phyloP scores from a whole-genome alignment of 2,888 invertebrate species.

The Homarus gammarus region DNA sequence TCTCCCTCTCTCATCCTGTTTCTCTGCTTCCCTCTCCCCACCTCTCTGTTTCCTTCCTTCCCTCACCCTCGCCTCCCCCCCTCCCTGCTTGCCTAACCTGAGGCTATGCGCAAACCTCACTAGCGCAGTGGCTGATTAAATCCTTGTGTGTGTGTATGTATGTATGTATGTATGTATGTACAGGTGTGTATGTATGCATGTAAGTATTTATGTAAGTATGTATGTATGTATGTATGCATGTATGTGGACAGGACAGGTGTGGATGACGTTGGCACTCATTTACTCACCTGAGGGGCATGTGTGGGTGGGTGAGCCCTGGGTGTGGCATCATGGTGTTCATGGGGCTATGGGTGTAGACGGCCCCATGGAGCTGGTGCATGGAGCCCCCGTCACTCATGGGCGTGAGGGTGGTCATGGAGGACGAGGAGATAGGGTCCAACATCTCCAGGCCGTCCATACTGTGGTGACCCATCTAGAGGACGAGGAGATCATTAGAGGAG shows the following conservation, averaged over 20 bases:
- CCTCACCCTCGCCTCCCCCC: neutral
- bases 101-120: too few species aligned
- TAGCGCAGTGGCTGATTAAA: too few species aligned
- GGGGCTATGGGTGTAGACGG: slow-evolving; percentile 81
- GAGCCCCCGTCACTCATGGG: slow-evolving; percentile 88
- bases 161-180: neutral
- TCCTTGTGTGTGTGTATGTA: neutral
- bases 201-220: slow-evolving; percentile 7
- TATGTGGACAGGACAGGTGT: neutral
- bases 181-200: neutral
- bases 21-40: neutral
- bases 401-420: slow-evolving; percentile 92
- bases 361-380: slow-evolving; percentile 86
- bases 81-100: too few species aligned
- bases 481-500: too few species aligned
- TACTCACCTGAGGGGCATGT: slow-evolving; percentile 72
- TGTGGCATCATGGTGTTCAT: slow-evolving; percentile 81
- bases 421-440: slow-evolving; percentile 87
- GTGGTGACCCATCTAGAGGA: slow-evolving; percentile 89
- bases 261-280: neutral
- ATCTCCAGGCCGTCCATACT: slow-evolving; percentile 96
- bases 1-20: neutral
- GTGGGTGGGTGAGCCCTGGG: slow-evolving; percentile 76
- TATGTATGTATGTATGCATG: slow-evolving; percentile 36
- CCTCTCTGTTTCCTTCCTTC: neutral